Conservation (phyloP, 2,113 vertebrate species). For the Apistogramma diplotaenia region DNA sequence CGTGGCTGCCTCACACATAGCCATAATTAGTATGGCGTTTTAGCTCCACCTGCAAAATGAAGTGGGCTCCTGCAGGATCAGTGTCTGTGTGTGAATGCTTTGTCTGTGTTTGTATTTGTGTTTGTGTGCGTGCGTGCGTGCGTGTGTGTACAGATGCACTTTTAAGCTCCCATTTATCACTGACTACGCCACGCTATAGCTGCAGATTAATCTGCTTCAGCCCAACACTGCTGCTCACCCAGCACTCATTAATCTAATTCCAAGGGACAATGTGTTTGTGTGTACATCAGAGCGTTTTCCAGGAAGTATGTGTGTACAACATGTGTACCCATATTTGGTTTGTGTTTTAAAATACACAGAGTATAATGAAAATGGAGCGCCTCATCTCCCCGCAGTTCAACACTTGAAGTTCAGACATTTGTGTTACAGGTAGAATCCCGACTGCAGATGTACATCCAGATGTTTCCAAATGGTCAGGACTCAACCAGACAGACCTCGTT, state of each 20-base stretch:
- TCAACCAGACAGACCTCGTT: too few relatives aligned
- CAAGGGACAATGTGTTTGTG: conserved; percentile 28
- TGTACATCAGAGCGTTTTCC: not conserved
- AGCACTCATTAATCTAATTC: conserved; percentile 67
- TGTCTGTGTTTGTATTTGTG: not conserved
- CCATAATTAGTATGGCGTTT: conserved; percentile 52
- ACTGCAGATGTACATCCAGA: not conserved
- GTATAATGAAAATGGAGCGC: not conserved
- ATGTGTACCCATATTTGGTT: not conserved
- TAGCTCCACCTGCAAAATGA: conserved; percentile 38
- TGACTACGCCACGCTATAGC: conserved; percentile 50
- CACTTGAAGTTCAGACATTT: not conserved
- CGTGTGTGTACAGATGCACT: conserved; percentile 23
- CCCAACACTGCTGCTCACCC: conserved; percentile 51
- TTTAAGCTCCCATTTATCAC: conserved; percentile 71
- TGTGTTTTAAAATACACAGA: not conserved
- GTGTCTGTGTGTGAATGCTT: not conserved
- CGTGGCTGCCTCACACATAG: conserved; percentile 9
- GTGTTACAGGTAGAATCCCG: not conserved
- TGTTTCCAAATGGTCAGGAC: not conserved
- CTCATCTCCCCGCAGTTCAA: not conserved
- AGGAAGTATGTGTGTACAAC: not conserved
- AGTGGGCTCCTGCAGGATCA: conserved; percentile 20
- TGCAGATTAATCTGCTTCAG: conserved; percentile 66
- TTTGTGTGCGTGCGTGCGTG: not conserved